Percentiles rank a stretch among this genome's conserved stretches.
phyloP scores from a whole-genome alignment of 2,888 invertebrate species.

The Amorpha juglandis region DNA sequence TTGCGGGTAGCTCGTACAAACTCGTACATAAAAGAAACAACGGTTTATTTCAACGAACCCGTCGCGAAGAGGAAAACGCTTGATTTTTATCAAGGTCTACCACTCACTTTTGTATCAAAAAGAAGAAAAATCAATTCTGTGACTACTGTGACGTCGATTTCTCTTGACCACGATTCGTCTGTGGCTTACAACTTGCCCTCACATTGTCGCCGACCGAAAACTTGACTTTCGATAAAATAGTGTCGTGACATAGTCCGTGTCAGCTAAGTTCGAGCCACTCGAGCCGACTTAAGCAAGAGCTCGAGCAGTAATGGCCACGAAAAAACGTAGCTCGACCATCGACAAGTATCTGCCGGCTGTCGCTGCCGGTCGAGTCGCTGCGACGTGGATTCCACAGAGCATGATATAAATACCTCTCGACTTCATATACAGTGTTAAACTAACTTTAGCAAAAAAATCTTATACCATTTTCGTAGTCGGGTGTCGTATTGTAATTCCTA shows the following conservation, averaged over 20 bases:
- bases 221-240: background rate
- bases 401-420: conserved; percentile 20
- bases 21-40: background rate
- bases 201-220: background rate
- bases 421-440: background rate
- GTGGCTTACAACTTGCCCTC: background rate
- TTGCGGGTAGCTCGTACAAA: conserved; percentile 31
- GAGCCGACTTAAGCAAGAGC: conserved; percentile 33
- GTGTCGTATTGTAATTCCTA: background rate
- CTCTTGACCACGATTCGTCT: conserved; percentile 29
- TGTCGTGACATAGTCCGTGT: background rate
- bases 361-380: conserved; percentile 1
- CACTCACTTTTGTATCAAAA: conserved; percentile 11
- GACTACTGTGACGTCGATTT: conserved; percentile 1
- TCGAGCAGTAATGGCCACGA: conserved; percentile 23
- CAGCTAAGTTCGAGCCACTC: conserved; percentile 15
- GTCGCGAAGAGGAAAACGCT: conserved; percentile 17
- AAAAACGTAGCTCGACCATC: background rate
- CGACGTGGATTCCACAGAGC: conserved; percentile 31
- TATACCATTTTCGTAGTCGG: background rate
- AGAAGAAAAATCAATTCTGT: conserved; percentile 7
- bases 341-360: conserved; percentile 10
- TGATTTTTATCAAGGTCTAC: conserved; percentile 14
- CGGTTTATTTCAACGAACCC: conserved; percentile 16
- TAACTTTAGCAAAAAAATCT: background rate